A percentile compares a stretch with the other conserved stretches of the same genome.
These are phyloP conservation scores for silkworm (Bombyx mori) DNA, from an alignment of 1,140 invertebrate genomes.

Conservation along the genomic window ASM3026992v2 NC_085107.1:20647501-20648000, in stretches of 20 bases:
- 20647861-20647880: too few species aligned
- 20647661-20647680: conserved; percentile 28
- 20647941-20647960: too few species aligned
- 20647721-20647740: conserved; percentile 20
- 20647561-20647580: too few species aligned
- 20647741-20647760: conserved; percentile 24
- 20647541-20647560: conserved; percentile 3
- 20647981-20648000: too few species aligned
- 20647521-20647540: conserved; percentile 20
- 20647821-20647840: neutral
- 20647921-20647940: neutral
- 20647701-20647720: conserved; percentile 19
- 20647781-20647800: conserved; percentile 9
- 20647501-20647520: conserved; percentile 24
- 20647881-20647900: neutral
- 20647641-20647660: conserved; percentile 21
- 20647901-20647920: neutral
- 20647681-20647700: conserved; percentile 16
- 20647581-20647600: too few species aligned
- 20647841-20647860: too few species aligned
- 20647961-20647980: too few species aligned
- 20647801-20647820: neutral
- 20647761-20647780: conserved; percentile 25
- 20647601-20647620: neutral
- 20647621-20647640: conserved; percentile 18